Evolutionary conservation across 2,888 invertebrate species (phyloP).

Genomic region (Meteorus colon): DNA sequence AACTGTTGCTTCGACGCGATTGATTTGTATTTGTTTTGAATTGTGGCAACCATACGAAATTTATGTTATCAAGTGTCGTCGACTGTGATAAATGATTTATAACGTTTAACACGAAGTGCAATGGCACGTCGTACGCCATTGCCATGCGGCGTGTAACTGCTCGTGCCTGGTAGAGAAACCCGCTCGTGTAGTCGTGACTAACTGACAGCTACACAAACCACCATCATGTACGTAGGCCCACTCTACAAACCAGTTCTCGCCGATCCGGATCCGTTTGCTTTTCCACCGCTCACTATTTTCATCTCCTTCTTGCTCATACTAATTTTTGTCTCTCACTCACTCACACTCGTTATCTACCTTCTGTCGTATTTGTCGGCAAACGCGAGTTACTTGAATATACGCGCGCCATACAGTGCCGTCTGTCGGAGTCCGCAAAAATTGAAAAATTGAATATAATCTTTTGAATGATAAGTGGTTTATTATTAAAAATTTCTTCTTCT

Average conservation of each 20-base stretch:
- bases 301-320: neutral
- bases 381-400: constrained; percentile 25
- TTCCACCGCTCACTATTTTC: constrained; percentile 18
- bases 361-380: constrained; percentile 5
- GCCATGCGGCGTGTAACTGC: constrained; percentile 63
- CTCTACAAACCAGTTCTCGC: constrained; percentile 52
- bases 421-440: constrained; percentile 12
- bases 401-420: constrained; percentile 35
- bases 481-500: neutral
- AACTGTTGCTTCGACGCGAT: neutral
- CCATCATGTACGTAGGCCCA: constrained; percentile 40
- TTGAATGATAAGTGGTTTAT: neutral
- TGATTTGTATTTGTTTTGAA: neutral
- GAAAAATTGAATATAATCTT: neutral
- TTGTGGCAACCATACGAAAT: constrained; percentile 4
- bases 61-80: neutral
- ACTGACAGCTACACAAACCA: constrained; percentile 44
- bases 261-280: constrained; percentile 45
- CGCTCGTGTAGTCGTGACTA: constrained; percentile 33
- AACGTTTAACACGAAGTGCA: constrained; percentile 19
- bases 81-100: constrained; percentile 1
- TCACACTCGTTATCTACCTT: constrained; percentile 9
- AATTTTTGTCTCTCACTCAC: neutral
- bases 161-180: constrained; percentile 47
- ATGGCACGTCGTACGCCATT: constrained; percentile 58